These are phyloP conservation scores for Cephus cinctus DNA, from an alignment of 1,140 invertebrate species.

Conservation along the genomic window DNA sequence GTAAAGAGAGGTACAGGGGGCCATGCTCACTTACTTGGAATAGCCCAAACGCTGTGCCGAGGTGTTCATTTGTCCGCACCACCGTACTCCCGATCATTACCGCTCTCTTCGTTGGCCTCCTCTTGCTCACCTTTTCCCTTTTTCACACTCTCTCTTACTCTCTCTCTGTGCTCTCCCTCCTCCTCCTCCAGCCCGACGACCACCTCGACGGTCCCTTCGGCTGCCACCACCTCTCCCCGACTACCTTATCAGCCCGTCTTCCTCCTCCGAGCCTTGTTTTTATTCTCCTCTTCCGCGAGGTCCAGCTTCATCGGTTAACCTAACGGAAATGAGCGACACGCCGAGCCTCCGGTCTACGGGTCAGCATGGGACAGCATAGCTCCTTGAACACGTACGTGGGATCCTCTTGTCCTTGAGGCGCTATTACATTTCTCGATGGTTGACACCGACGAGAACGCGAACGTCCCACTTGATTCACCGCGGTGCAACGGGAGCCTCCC, in stretches of 20 bases:
- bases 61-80: constrained; percentile 48
- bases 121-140: too few species aligned
- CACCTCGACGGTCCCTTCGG: neutral
- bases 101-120: neutral
- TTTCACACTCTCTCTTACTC: too few species aligned
- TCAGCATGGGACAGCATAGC: too few species aligned
- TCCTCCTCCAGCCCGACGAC: neutral
- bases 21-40: constrained; percentile 47
- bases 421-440: too few species aligned
- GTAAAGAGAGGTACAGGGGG: neutral
- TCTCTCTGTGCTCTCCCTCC: neutral
- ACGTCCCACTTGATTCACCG: too few species aligned
- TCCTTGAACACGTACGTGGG: too few species aligned
- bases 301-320: too few species aligned
- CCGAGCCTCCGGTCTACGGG: too few species aligned
- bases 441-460: too few species aligned
- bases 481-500: too few species aligned
- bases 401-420: too few species aligned
- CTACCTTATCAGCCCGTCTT: neutral
- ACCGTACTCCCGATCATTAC: constrained; percentile 38
- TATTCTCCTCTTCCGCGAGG: neutral
- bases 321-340: too few species aligned
- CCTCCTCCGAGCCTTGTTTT: neutral
- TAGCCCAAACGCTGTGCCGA: constrained; percentile 51
- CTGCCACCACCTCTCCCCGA: neutral